Conservation (phyloP, 2,797 vertebrate species). For the Steatocranus sp. region DNA sequence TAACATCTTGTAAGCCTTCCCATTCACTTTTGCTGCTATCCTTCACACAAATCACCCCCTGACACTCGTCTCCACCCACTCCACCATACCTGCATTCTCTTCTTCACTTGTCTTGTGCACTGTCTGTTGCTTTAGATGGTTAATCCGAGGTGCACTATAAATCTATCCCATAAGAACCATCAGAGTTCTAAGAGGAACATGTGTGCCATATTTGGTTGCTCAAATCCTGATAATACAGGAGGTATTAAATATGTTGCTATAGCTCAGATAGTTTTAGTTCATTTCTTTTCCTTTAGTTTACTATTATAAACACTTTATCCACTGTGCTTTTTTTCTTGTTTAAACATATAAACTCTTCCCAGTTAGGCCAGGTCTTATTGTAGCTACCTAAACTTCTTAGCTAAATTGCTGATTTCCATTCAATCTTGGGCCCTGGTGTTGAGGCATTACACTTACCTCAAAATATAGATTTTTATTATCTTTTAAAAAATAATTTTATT, state of each 20-base stretch:
- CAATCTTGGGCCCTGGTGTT: not conserved
- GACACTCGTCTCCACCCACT: not conserved
- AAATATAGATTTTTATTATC: not conserved
- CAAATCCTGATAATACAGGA: not conserved
- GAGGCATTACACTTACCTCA: not conserved
- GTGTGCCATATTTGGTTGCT: not conserved
- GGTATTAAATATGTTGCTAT: not conserved
- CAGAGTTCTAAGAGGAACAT: not conserved
- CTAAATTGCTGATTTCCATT: not conserved
- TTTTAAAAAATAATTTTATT: fast-evolving
- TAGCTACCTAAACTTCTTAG: not conserved
- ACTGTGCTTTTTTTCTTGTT: not conserved
- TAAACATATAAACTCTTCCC: not conserved
- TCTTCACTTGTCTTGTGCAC: not conserved
- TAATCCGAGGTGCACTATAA: not conserved
- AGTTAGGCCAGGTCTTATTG: not conserved
- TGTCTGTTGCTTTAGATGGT: not conserved
- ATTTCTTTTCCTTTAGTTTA: not conserved
- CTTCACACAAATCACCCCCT: not conserved
- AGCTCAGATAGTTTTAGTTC: not conserved
- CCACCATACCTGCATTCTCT: not conserved
- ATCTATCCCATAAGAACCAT: not conserved
- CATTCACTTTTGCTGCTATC: not conserved
- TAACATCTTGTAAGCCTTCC: not conserved
- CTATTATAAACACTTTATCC: not conserved